phyloP scores from a whole-genome alignment of 2,888 invertebrate species.

The Spisula subtruncata region DNA sequence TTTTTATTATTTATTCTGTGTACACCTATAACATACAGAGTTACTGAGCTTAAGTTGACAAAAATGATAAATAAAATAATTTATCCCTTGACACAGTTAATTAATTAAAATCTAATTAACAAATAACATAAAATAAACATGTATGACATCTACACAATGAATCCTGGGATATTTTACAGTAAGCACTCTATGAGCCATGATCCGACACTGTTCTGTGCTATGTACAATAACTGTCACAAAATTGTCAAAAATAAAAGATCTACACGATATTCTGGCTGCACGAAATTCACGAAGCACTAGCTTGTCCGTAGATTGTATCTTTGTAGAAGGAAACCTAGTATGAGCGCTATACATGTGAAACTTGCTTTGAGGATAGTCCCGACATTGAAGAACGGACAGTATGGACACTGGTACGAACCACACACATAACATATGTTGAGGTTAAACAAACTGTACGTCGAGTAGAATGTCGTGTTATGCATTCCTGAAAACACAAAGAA shows the following conservation, averaged over 20 bases:
- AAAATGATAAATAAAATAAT: too few relatives aligned
- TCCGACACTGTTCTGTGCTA: neutral
- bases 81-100: neutral
- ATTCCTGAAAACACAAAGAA: constrained; percentile 80
- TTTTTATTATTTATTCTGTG: neutral
- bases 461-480: constrained; percentile 86
- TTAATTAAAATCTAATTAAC: neutral
- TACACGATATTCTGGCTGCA: neutral
- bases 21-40: neutral
- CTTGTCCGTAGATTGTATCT: constrained; percentile 73
- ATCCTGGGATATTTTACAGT: neutral
- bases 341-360: constrained; percentile 73
- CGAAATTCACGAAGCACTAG: constrained; percentile 49
- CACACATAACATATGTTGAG: constrained; percentile 88
- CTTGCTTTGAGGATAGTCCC: constrained; percentile 80
- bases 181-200: constrained; percentile 20
- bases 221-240: neutral
- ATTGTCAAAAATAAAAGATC: neutral
- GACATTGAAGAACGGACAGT: constrained; percentile 87
- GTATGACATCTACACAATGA: neutral
- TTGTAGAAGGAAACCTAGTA: constrained; percentile 74
- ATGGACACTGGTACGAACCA: constrained; percentile 88
- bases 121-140: neutral
- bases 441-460: constrained; percentile 85
- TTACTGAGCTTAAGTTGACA: too few relatives aligned